phyloP scores from a whole-genome alignment of 2,113 vertebrate species.

The Sinocyclocheilus maitianheensis region DNA sequence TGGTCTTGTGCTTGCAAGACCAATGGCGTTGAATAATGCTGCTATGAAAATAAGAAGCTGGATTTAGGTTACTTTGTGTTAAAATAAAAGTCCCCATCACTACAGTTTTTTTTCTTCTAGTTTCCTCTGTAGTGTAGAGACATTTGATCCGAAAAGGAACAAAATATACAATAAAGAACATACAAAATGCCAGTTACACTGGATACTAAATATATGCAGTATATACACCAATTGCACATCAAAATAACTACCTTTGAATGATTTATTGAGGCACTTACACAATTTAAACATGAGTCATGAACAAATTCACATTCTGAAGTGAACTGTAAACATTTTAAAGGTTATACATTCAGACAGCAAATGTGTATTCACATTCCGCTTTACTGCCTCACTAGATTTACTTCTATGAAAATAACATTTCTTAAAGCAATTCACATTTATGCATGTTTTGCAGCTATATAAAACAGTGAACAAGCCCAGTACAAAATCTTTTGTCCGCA shows the following conservation, averaged over 20 bases:
- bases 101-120: too few relatives aligned
- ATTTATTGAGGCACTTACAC: constrained; percentile 83
- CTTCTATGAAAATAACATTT: constrained; percentile 60
- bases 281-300: constrained; percentile 68
- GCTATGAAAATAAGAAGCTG: not conserved
- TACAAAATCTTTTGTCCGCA: constrained; percentile 64
- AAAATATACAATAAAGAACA: too few relatives aligned
- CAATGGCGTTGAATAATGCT: too few relatives aligned
- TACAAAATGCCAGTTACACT: not conserved
- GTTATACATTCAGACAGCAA: constrained; percentile 70
- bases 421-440: constrained; percentile 54
- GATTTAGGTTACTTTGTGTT: not conserved
- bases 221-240: not conserved
- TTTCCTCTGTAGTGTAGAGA: not conserved
- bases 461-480: constrained; percentile 68
- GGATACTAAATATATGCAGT: not conserved
- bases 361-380: constrained; percentile 37
- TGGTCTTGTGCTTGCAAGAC: too few relatives aligned
- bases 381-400: constrained; percentile 46
- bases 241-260: constrained; percentile 51
- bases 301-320: constrained; percentile 71
- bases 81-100: not conserved
- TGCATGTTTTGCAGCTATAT: constrained; percentile 42
- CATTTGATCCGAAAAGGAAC: not conserved
- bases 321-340: constrained; percentile 73